Evolutionary conservation across 2,113 vertebrate genomes (phyloP), one percentile per base, ranked within the genome.

Genomic region (Actenoides lindsayi): DNA sequence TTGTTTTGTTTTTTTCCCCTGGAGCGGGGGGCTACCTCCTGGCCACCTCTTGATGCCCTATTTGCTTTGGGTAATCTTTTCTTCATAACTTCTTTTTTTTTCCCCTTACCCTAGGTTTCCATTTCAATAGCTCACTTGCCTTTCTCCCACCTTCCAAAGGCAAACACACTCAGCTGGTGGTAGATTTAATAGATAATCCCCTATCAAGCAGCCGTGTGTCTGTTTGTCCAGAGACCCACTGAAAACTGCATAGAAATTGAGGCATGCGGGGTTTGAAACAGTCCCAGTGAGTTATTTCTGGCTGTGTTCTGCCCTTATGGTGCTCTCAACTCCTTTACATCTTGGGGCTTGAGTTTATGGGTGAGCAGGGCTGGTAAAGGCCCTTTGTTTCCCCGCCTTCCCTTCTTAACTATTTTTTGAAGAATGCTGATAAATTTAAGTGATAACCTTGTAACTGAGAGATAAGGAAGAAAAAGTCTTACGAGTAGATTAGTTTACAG

Each of bases 241-340:
- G 74, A 82, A 89, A 74, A 60, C 48, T 62, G 51, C 37, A 56
- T 0, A 82, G 77, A 85, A 87, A 60, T 48, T 48, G 39, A 78
- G 54, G 11, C 13, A 9, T 3, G 2, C 37, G 62, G 51, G 16
- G 21, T 69, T 74, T 67, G 28, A 92, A 93, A 65, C 84, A 89
- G 87, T 68, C 23, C 53, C 28, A 16, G 9, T 46, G 54, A 82
- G 80, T 87, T 89, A 54, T 64, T 75, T 96, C 68, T 94, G 54
- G 23, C 48, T 0, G 0, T 50, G 10, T 18, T 87, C 15, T 95
- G 17, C 71, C 21, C 23, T 48, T 0, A 0, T 1, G 4, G 10
- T 33, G 44, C 9, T 84, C 23, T n/a, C 44, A 59, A 42, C 44
- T 83, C 31, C 5, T 50, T 16, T 54, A 0, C 20, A 35, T 57